phyloP scores from a whole-genome alignment of 2,797 vertebrate species.

The Lithobates sylvaticus region DNA sequence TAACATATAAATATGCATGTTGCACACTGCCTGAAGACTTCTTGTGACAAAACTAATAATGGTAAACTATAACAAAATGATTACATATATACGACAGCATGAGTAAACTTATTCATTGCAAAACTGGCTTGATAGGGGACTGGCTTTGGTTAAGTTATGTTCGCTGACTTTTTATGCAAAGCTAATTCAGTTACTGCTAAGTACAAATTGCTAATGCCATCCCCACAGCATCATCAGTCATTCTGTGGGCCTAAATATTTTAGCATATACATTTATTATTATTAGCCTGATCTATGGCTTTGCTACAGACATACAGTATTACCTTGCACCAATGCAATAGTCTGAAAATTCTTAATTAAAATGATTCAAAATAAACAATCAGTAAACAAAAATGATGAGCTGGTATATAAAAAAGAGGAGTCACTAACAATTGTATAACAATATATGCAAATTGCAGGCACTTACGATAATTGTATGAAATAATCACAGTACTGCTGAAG shows the following conservation, averaged over 20 bases:
- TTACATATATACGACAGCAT: constrained; percentile 18
- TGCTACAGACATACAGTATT: too few relatives aligned
- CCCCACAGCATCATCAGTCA: background rate
- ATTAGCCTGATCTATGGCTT: background rate
- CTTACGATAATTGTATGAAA: too few relatives aligned
- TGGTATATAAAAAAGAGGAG: too few relatives aligned
- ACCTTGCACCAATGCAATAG: too few relatives aligned
- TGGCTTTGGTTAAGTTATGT: background rate
- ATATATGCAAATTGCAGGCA: too few relatives aligned
- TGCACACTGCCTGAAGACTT: constrained; percentile 4
- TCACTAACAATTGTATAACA: too few relatives aligned
- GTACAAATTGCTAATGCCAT: constrained; percentile 1
- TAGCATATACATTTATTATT: background rate
- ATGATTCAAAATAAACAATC: too few relatives aligned
- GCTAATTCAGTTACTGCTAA: background rate
- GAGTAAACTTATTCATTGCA: background rate
- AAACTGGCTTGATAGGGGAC: background rate
- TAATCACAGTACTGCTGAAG: too few relatives aligned
- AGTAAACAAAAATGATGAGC: too few relatives aligned
- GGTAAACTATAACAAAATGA: constrained; percentile 17
- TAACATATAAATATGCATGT: constrained; percentile 28
- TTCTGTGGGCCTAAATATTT: background rate
- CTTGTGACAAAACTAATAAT: constrained; percentile 37
- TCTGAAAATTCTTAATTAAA: too few relatives aligned
- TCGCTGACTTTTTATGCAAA: background rate